These are phyloP conservation scores for Seriola aureovittata DNA, from an alignment of 2,113 vertebrate species.

Conservation along the genomic window DNA sequence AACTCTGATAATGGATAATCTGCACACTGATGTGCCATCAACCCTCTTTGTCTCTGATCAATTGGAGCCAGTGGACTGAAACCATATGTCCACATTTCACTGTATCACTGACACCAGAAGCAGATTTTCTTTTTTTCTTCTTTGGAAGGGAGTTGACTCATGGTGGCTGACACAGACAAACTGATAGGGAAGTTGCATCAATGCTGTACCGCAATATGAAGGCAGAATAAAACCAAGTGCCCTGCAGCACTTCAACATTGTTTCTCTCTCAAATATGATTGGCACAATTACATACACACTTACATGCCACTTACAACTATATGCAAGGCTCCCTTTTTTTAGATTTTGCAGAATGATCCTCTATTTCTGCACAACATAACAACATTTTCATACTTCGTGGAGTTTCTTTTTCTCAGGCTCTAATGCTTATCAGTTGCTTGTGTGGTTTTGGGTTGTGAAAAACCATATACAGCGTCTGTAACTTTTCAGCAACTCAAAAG, in stretches of 20 bases:
- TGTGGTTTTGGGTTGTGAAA: not conserved
- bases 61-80: not conserved
- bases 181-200: conserved; percentile 83
- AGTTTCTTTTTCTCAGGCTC: not conserved
- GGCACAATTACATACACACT: not conserved
- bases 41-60: not conserved
- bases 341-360: not conserved
- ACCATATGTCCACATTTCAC: not conserved
- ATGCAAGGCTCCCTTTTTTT: not conserved
- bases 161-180: conserved; percentile 69
- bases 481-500: not conserved
- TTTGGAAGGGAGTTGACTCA: conserved; percentile 65
- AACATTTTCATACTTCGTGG: not conserved
- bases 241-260: conserved; percentile 28
- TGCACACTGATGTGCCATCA: not conserved
- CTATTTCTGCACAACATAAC: not conserved
- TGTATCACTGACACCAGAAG: not conserved
- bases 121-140: conserved; percentile 28
- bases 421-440: not conserved
- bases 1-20: not conserved
- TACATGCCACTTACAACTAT: not conserved
- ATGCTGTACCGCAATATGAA: conserved; percentile 65
- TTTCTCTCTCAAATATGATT: not conserved
- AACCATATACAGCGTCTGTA: not conserved
- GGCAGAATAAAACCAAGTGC: conserved; percentile 48